A percentile compares a stretch with the other conserved stretches of the same genome.
Evolutionary conservation across 2,888 invertebrate genomes (phyloP).

Genomic region (Patella pellucida): DNA sequence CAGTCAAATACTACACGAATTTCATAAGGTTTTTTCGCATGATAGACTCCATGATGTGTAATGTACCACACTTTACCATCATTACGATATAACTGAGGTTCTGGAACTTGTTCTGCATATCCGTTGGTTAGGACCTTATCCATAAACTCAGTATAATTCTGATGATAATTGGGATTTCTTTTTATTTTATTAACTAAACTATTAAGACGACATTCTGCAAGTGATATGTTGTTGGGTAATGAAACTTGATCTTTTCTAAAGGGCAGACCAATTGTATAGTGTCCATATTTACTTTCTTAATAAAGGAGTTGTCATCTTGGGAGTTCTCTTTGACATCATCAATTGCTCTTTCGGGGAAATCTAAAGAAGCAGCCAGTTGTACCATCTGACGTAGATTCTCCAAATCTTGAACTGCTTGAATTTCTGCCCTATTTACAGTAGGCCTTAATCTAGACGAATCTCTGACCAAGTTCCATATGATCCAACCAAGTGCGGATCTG

Average conservation of each 20-base stretch:
- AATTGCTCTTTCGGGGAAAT: constrained; percentile 23
- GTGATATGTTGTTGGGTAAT: constrained; percentile 18
- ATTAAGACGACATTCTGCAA: constrained; percentile 9
- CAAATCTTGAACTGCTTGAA: constrained; percentile 3
- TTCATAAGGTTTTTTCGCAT: constrained; percentile 34
- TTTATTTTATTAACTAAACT: constrained; percentile 8
- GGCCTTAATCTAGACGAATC: not conserved
- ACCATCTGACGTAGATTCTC: constrained; percentile 16
- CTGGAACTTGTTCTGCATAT: constrained; percentile 19
- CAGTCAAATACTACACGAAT: constrained; percentile 38
- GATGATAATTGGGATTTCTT: constrained; percentile 5
- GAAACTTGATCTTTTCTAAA: constrained; percentile 16
- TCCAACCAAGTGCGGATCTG: constrained; percentile 23
- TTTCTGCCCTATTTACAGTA: not conserved
- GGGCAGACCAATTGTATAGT: constrained; percentile 23
- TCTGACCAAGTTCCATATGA: constrained; percentile 24
- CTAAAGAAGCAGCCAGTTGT: constrained; percentile 9
- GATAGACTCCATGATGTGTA: constrained; percentile 33
- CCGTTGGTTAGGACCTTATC: constrained; percentile 10
- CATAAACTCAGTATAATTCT: constrained; percentile 22
- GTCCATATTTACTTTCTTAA: constrained; percentile 21
- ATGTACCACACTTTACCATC: constrained; percentile 31
- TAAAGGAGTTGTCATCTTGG: constrained; percentile 20
- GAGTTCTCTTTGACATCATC: constrained; percentile 18
- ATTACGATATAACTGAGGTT: not conserved